These are phyloP conservation scores for Numenius phaeopus DNA, from an alignment of 2,797 vertebrate species.

Conservation along the genomic window DNA sequence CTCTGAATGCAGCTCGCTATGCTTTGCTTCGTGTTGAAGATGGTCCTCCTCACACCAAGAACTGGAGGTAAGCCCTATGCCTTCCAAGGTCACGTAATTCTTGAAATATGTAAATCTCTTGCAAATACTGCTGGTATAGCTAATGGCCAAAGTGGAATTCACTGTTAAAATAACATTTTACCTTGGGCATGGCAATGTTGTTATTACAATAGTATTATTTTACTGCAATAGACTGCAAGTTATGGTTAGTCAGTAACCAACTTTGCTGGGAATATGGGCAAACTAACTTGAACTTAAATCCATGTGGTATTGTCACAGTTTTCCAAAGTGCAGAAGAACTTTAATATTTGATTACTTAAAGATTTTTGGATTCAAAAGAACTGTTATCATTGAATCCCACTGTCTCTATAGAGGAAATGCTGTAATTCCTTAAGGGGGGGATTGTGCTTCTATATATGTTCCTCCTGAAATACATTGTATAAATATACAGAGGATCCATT, in stretches of 20 bases:
- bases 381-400: background rate
- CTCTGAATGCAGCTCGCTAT: slow-evolving; percentile 93
- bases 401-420: background rate
- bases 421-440: background rate
- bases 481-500: background rate
- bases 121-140: background rate
- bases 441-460: background rate
- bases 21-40: slow-evolving; percentile 94
- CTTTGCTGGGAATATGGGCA: background rate
- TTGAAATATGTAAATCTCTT: background rate
- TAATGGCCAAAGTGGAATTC: background rate
- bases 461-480: background rate
- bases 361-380: background rate
- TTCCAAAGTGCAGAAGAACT: background rate
- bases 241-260: background rate
- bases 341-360: background rate
- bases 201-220: background rate
- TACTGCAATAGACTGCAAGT: background rate
- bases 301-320: background rate
- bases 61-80: slow-evolving; percentile 87
- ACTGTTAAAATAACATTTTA: background rate
- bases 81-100: background rate
- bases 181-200: background rate
- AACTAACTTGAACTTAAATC: background rate
- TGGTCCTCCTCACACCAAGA: slow-evolving; percentile 94